phyloP scores from a whole-genome alignment of 2,797 vertebrate genomes.

The Myotis vivesi region DNA sequence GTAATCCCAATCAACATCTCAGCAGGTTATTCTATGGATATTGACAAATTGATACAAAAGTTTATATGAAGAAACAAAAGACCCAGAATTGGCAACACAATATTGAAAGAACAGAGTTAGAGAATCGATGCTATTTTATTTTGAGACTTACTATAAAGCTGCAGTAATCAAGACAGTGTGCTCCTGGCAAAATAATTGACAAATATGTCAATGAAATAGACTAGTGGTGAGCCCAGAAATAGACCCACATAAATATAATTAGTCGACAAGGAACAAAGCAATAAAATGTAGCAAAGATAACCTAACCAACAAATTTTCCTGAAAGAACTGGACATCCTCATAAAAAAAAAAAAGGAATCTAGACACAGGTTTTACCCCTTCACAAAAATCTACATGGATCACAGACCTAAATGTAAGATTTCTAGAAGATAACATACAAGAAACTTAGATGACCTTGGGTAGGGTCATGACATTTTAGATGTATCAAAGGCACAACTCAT shows the following conservation, averaged over 20 bases:
- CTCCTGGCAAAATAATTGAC: not conserved
- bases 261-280: not conserved
- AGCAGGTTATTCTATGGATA: not conserved
- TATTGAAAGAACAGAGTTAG: not conserved
- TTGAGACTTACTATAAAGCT: not conserved
- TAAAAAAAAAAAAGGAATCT: not conserved
- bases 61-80: not conserved
- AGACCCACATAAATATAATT: not conserved
- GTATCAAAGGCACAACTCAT: not conserved
- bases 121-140: not conserved
- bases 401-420: not conserved
- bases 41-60: not conserved
- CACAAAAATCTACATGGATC: not conserved
- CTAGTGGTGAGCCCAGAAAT: not conserved
- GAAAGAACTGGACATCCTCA: not conserved
- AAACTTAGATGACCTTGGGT: not conserved
- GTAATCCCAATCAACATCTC: not conserved
- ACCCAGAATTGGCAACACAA: not conserved
- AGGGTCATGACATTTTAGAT: not conserved
- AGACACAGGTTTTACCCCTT: not conserved
- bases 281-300: not conserved
- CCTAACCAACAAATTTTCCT: not conserved
- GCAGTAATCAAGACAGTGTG: not conserved
- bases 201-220: not conserved
- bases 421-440: not conserved